Percentiles rank a stretch among this genome's conserved stretches.
Conservation (phyloP, 2,888 invertebrate genomes). For the Pocota personata region DNA sequence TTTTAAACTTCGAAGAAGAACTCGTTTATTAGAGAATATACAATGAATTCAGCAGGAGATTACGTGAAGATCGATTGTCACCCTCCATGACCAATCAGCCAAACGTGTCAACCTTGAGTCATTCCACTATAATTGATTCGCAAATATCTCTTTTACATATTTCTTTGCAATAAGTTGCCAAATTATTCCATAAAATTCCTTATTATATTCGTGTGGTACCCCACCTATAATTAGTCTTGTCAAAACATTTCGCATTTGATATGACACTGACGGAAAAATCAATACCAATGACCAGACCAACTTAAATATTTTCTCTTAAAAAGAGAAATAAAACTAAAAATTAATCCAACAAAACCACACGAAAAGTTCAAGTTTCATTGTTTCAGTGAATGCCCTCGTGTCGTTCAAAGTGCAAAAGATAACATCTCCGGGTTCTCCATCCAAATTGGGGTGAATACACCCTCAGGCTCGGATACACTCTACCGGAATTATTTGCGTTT, state of each 20-base stretch:
- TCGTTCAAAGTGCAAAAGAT: conserved; percentile 45
- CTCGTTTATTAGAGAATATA: too few relatives aligned
- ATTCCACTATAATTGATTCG: not conserved
- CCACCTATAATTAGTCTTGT: conserved; percentile 51
- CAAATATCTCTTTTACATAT: not conserved
- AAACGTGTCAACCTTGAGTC: too few relatives aligned
- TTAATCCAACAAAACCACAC: conserved; percentile 18
- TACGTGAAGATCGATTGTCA: too few relatives aligned
- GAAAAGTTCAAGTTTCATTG: conserved; percentile 67
- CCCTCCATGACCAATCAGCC: too few relatives aligned
- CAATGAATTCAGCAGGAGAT: too few relatives aligned
- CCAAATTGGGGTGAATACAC: conserved; percentile 45
- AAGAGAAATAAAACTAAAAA: not conserved
- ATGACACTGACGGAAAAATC: conserved; percentile 64
- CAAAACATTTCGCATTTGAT: conserved; percentile 47
- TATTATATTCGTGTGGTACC: conserved; percentile 7
- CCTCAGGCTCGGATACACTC: not conserved
- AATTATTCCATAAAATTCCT: conserved; percentile 9
- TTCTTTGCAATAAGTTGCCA: not conserved
- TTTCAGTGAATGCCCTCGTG: conserved; percentile 62
- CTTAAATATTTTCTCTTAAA: conserved; percentile 39
- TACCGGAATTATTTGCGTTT: conserved; percentile 42
- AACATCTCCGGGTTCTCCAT: conserved; percentile 44
- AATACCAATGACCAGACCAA: conserved; percentile 57
- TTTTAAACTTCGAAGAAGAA: too few relatives aligned